A percentile compares a stretch with the other conserved stretches of the same genome.
phyloP scores from a whole-genome alignment of 2,113 vertebrate species.

The Salvator merianae region DNA sequence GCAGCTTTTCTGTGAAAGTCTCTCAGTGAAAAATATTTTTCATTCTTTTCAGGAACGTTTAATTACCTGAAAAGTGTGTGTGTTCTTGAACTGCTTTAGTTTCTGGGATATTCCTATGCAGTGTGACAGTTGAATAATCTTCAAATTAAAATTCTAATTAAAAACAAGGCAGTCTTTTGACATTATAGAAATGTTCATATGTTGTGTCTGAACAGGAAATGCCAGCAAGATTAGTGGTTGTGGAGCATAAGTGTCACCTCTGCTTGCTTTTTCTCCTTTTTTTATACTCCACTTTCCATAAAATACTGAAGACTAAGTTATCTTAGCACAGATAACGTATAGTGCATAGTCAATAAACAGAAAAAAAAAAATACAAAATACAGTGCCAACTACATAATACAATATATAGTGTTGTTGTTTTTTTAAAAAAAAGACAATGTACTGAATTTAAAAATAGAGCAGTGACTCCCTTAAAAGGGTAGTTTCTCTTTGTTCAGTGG shows the following conservation, averaged over 20 bases:
- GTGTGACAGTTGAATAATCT: slow-evolving; percentile 5
- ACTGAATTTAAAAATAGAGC: too few relatives aligned
- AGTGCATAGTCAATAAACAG: too few relatives aligned
- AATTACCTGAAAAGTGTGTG: slow-evolving; percentile 58
- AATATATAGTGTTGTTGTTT: too few relatives aligned
- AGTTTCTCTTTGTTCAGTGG: too few relatives aligned
- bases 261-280: not conserved
- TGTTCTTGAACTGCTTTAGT: slow-evolving; percentile 32
- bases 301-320: too few relatives aligned
- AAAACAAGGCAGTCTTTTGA: slow-evolving; percentile 28
- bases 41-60: not conserved
- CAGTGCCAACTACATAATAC: too few relatives aligned
- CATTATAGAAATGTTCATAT: not conserved
- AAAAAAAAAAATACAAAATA: too few relatives aligned
- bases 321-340: too few relatives aligned
- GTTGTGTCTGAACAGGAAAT: not conserved
- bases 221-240: not conserved
- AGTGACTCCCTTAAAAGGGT: too few relatives aligned
- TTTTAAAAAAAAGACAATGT: too few relatives aligned
- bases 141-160: slow-evolving; percentile 30
- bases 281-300: too few relatives aligned
- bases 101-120: not conserved
- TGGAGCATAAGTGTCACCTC: not conserved
- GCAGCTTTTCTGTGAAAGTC: not conserved
- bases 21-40: not conserved